Percentiles rank a stretch among this genome's conserved stretches.
Evolutionary conservation across 2,113 vertebrate species (phyloP).

Genomic region (Petroica traversi): DNA sequence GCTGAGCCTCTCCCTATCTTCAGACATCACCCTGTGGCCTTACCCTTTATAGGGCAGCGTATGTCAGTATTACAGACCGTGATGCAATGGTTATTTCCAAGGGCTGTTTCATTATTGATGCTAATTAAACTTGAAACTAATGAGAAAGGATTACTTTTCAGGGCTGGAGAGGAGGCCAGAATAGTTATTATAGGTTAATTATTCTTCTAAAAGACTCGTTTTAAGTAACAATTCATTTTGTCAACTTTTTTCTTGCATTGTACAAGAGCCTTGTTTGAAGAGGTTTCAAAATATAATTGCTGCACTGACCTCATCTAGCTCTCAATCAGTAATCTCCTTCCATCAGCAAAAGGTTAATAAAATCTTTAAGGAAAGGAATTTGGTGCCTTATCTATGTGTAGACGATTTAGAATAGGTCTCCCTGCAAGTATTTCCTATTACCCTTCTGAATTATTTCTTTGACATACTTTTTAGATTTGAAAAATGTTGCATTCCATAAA

Average conservation of each 20-base stretch:
- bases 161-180: conserved; percentile 70
- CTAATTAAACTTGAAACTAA: conserved; percentile 80
- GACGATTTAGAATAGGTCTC: conserved; percentile 33
- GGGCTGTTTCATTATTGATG: conserved; percentile 66
- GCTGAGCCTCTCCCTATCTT: not conserved
- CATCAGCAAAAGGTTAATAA: conserved; percentile 78
- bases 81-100: conserved; percentile 57
- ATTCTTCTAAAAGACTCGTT: conserved; percentile 71
- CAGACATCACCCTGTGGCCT: not conserved
- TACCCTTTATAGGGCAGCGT: not conserved
- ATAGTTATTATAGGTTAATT: conserved; percentile 79
- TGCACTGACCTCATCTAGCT: conserved; percentile 71
- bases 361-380: conserved; percentile 65
- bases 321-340: conserved; percentile 75
- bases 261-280: conserved; percentile 68
- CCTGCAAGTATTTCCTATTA: conserved; percentile 24
- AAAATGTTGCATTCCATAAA: not conserved
- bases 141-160: conserved; percentile 77
- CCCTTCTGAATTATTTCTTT: not conserved
- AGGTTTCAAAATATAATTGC: conserved; percentile 73
- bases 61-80: not conserved
- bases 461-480: not conserved
- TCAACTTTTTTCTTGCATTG: conserved; percentile 50
- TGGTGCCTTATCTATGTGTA: conserved; percentile 54
- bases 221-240: conserved; percentile 74